A percentile compares a stretch with the other conserved stretches of the same genome.
phyloP scores from a whole-genome alignment of 2,113 vertebrate genomes.

The Semicossyphus pulcher region DNA sequence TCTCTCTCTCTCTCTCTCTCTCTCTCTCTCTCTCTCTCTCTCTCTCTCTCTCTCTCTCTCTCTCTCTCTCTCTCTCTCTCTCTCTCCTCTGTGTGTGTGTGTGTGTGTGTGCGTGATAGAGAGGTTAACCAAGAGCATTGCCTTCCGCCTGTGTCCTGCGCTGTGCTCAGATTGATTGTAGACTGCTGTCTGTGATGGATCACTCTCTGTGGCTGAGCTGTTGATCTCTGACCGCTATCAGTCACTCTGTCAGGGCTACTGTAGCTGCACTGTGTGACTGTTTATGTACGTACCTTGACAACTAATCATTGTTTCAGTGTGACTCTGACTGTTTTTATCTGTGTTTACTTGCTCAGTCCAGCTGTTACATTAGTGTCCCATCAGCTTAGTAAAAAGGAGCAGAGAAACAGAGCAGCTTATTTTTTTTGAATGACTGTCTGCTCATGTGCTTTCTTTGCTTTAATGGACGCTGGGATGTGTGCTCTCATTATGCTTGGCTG shows the following conservation, averaged over 20 bases:
- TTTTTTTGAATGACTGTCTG: conserved; percentile 12
- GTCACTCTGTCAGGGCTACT: background rate
- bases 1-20: background rate
- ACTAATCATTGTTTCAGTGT: conserved; percentile 29
- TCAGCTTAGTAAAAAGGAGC: background rate
- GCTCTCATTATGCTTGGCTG: too few species aligned
- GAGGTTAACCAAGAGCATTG: conserved; percentile 26
- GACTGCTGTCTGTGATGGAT: conserved; percentile 61
- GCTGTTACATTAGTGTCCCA: conserved; percentile 37
- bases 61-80: background rate
- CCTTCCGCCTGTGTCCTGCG: conserved; percentile 29
- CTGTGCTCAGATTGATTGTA: conserved; percentile 57
- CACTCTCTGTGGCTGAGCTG: conserved; percentile 39
- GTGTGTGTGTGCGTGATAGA: conserved; percentile 40
- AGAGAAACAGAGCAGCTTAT: background rate
- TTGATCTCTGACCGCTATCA: background rate
- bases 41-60: background rate
- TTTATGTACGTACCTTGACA: conserved; percentile 33
- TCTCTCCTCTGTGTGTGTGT: conserved; percentile 20
- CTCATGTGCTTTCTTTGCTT: conserved; percentile 16
- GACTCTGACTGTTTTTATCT: conserved; percentile 21
- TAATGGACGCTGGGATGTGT: conserved; percentile 9
- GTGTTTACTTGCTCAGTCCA: conserved; percentile 22
- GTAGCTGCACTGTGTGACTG: conserved; percentile 18
- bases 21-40: background rate